Conservation (phyloP, 2,888 invertebrate genomes). For the Tetanocera ferruginea region DNA sequence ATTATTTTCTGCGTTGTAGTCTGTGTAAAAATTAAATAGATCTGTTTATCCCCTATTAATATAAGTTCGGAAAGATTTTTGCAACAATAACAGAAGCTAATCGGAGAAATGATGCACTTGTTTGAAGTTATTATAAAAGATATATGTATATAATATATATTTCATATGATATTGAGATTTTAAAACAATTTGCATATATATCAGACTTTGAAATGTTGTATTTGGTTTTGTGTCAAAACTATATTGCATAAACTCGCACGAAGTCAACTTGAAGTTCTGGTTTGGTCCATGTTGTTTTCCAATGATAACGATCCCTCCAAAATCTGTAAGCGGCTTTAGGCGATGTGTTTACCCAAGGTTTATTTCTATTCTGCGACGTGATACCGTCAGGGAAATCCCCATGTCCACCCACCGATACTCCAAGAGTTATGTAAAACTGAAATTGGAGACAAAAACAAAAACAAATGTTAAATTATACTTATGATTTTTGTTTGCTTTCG, state of each 20-base stretch:
- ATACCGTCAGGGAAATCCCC: constrained; percentile 77
- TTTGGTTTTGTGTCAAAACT: background rate
- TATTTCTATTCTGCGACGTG: constrained; percentile 61
- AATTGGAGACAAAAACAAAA: constrained; percentile 47
- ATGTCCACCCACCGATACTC: constrained; percentile 83
- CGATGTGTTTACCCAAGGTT: constrained; percentile 82
- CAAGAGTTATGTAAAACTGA: constrained; percentile 83
- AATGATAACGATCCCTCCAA: constrained; percentile 75
- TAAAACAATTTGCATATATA: no score
- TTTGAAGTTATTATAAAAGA: no score
- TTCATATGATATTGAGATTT: no score
- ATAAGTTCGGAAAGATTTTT: no score
- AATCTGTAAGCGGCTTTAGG: constrained; percentile 79
- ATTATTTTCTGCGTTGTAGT: no score
- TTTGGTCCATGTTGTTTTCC: constrained; percentile 80
- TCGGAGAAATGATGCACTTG: no score
- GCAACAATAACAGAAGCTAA: no score
- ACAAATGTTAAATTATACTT: background rate
- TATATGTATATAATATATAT: no score
- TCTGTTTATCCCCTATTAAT: no score
- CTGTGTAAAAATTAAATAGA: no score
- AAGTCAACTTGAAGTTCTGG: constrained; percentile 63
- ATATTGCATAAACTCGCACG: constrained; percentile 65
- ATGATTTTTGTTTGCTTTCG: background rate
- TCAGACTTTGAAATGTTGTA: no score